phyloP scores from a whole-genome alignment of 1,140 invertebrate genomes.

The Cydia strobilella region DNA sequence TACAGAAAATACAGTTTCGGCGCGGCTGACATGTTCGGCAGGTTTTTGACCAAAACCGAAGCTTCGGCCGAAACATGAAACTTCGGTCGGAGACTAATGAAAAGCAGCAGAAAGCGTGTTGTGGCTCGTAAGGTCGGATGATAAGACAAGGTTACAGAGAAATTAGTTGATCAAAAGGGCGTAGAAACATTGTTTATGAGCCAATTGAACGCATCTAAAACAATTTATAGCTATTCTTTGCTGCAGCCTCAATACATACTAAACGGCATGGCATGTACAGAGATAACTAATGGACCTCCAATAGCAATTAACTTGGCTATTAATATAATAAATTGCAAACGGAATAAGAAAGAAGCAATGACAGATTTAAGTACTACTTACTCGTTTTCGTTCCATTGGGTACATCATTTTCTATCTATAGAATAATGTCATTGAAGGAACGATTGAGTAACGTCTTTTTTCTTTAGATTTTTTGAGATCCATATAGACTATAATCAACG shows the following conservation, averaged over 20 bases:
- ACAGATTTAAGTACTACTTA: no score
- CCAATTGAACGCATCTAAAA: not conserved
- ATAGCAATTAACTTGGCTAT: not conserved
- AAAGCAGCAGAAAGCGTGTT: not conserved
- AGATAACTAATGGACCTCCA: not conserved
- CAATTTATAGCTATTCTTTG: not conserved
- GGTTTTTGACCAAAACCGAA: no score
- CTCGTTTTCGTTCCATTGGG: no score
- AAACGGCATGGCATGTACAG: not conserved
- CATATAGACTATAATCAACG: no score
- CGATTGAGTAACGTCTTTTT: no score
- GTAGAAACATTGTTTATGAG: conserved; percentile 1
- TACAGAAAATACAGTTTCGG: not conserved
- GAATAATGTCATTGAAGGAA: no score
- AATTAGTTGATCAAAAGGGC: not conserved
- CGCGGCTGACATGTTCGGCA: no score
- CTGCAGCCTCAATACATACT: not conserved
- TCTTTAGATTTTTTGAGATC: no score
- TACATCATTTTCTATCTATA: no score
- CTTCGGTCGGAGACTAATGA: not conserved
- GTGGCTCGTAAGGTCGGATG: not conserved
- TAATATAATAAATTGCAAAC: not conserved
- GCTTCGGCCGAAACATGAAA: not conserved
- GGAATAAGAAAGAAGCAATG: not conserved
- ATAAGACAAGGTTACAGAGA: not conserved